phyloP scores from a whole-genome alignment of 2,113 vertebrate genomes.

The Embiotoca jacksoni region DNA sequence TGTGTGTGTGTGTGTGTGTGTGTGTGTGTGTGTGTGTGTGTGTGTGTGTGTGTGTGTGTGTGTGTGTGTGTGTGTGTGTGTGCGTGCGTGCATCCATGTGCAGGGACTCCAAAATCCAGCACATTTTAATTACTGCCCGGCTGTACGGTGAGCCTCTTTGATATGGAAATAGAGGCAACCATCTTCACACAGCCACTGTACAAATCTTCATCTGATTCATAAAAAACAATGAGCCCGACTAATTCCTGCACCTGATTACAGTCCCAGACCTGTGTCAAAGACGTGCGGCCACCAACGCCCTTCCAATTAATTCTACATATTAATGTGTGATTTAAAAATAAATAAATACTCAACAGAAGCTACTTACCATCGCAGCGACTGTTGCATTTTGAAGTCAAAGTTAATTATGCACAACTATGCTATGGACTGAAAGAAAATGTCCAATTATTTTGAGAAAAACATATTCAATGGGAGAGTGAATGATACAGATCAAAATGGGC shows the following conservation, averaged over 20 bases:
- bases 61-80: conserved; percentile 64
- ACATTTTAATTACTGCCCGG: conserved; percentile 99
- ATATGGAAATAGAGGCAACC: conserved; percentile 96
- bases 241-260: conserved; percentile 95
- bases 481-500: conserved; percentile 81
- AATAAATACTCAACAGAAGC: conserved; percentile 66
- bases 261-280: conserved; percentile 80
- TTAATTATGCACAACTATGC: conserved; percentile 81
- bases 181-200: conserved; percentile 93
- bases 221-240: conserved; percentile 93
- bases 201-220: conserved; percentile 98
- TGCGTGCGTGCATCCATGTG: neutral
- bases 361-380: conserved; percentile 65
- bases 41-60: conserved; percentile 9
- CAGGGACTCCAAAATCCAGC: conserved; percentile 89
- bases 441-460: conserved; percentile 84
- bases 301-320: conserved; percentile 83
- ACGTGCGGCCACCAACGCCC: conserved; percentile 65
- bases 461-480: conserved; percentile 73
- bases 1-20: conserved; percentile 68
- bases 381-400: conserved; percentile 79
- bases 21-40: conserved; percentile 11
- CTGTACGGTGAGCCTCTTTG: conserved; percentile 94
- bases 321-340: conserved; percentile 65
- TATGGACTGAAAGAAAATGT: conserved; percentile 77